Base-by-base conservation (phyloP, 1,140 invertebrate genomes). In the Zaprionus camerounensis region DNA sequence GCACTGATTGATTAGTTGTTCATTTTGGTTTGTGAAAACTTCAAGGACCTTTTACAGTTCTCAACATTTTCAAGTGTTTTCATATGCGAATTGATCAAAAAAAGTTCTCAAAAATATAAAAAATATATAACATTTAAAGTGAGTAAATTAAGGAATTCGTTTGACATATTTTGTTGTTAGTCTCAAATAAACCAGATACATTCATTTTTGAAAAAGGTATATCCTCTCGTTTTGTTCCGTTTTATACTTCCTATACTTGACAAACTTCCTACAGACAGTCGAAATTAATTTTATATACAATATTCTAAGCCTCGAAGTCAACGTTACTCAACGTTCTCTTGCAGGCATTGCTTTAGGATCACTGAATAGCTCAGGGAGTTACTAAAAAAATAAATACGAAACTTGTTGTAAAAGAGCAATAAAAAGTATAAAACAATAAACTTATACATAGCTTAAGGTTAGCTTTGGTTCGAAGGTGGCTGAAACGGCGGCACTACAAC, bases 231-330 rank as follows among this genome's bases (percentile, higher is more conserved):
- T 53, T 63, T 49, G 7, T 49, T 51, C 12, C 17, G 56, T 46
- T 46, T 64, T 57, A 12, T 38, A 12, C 49, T 55, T 55, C n/a
- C 15, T 34, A 57, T 57, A 20, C 51, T 55, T 31, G 34, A 66
- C 12, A 22, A n/a, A 46, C 41, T 9, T 46, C 2, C n/a, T 9
- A 46, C 41, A 6, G 41, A 46, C 41, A 46, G 20, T 51, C 20
- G 5, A 20, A 26, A 56, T 28, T 44, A 13, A 26, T 28, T 56
- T 36, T 56, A 41, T 17, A 15, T 11, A 34, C 31, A 13, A 58
- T 68, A 36, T 53, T 41, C 53, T 22, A 69, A 63, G 76, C 93
- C 93, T 93, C 93, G 92, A 94, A 94, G 67, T 66, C 76, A 76
- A 78, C 66, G 76, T 70, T 73, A 58, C 59, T 22, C 62, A 75